phyloP scores from a whole-genome alignment of 2,797 vertebrate species.

The Mormyrops attenuatus region DNA sequence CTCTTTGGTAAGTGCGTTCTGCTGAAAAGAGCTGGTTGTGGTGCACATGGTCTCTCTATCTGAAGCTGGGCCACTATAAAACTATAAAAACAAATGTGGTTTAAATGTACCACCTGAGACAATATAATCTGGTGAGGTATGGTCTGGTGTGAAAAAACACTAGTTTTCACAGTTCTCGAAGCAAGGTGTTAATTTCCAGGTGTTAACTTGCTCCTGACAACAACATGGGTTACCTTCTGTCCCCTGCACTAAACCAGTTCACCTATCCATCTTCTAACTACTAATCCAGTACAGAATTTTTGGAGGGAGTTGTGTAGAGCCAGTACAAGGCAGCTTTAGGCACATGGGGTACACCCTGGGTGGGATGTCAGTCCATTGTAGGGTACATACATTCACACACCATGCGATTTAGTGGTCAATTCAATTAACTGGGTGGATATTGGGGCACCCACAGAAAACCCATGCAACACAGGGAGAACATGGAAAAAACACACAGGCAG shows the following conservation, averaged over 20 bases:
- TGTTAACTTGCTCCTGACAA: neutral
- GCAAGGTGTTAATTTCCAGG: neutral
- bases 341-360: neutral
- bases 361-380: neutral
- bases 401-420: neutral
- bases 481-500: neutral
- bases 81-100: neutral
- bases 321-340: neutral
- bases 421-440: neutral
- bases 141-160: neutral
- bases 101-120: neutral
- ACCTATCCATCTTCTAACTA: neutral
- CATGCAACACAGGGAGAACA: neutral
- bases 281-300: neutral
- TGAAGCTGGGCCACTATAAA: neutral
- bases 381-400: neutral
- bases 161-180: neutral
- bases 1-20: neutral
- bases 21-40: neutral
- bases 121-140: neutral
- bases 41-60: neutral
- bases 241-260: neutral
- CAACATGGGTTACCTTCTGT: neutral
- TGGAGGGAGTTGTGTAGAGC: neutral
- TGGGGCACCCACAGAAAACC: neutral